phyloP scores from a whole-genome alignment of 2,888 invertebrate species.

The Netelia melanura region DNA sequence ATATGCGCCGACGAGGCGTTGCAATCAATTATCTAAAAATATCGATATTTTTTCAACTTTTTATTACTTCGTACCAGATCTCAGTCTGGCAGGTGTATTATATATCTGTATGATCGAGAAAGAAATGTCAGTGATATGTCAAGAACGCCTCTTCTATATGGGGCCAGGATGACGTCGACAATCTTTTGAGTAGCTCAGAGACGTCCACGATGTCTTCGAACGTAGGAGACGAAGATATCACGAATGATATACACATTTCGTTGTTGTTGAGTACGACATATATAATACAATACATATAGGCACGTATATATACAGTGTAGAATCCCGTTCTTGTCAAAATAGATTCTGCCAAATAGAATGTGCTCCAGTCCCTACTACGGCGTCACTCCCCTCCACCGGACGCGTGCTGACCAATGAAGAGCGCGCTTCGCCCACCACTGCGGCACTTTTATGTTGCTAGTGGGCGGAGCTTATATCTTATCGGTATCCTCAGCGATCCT shows the following conservation, averaged over 20 bases:
- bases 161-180: not conserved
- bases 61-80: not conserved
- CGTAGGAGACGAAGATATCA: not conserved
- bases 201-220: conserved; percentile 22
- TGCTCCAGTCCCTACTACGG: too few relatives aligned
- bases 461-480: too few relatives aligned
- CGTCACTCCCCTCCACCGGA: too few relatives aligned
- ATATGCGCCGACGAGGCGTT: not conserved
- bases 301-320: too few relatives aligned
- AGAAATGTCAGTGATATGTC: conserved; percentile 24
- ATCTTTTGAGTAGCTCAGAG: conserved; percentile 16
- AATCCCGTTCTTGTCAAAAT: too few relatives aligned
- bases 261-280: not conserved
- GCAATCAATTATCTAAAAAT: not conserved
- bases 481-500: too few relatives aligned
- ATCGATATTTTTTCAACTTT: not conserved
- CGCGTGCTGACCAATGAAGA: too few relatives aligned
- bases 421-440: too few relatives aligned
- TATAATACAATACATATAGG: conserved; percentile 6
- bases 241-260: not conserved
- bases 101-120: not conserved
- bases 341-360: too few relatives aligned
- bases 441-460: too few relatives aligned
- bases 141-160: not conserved
- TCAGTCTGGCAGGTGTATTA: not conserved